These are phyloP conservation scores for Ophion slaviceki DNA, from an alignment of 2,888 invertebrate species.

Conservation along the genomic window DNA sequence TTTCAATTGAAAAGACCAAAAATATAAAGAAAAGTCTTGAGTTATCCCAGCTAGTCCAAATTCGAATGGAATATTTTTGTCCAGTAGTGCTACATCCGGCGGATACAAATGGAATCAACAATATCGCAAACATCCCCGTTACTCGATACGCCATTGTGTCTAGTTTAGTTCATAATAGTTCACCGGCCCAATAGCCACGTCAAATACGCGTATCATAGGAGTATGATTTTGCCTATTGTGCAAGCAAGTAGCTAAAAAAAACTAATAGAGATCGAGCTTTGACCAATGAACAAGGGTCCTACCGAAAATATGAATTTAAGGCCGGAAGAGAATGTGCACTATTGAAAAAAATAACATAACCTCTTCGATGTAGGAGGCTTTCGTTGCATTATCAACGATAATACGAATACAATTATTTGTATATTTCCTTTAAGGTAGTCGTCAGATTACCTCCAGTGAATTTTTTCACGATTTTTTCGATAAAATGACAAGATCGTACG, in stretches of 20 bases:
- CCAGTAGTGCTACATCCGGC: too few relatives aligned
- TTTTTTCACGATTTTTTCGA: conserved; percentile 3
- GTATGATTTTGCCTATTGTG: conserved; percentile 7
- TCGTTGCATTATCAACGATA: background rate
- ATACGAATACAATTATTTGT: too few relatives aligned
- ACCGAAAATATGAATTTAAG: background rate
- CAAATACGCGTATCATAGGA: background rate
- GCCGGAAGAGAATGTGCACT: background rate
- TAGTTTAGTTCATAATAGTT: background rate
- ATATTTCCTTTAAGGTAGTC: background rate
- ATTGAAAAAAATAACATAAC: conserved; percentile 34
- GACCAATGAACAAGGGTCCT: background rate
- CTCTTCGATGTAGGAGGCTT: background rate
- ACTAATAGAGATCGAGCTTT: background rate
- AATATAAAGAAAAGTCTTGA: too few relatives aligned
- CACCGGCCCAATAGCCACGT: background rate
- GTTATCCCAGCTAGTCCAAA: too few relatives aligned
- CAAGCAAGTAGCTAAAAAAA: background rate
- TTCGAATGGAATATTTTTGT: too few relatives aligned
- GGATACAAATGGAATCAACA: background rate
- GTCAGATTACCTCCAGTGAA: conserved; percentile 23
- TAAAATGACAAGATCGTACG: background rate
- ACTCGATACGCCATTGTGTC: conserved; percentile 19
- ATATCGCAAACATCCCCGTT: background rate
- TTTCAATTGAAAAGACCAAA: too few relatives aligned